Evolutionary conservation across 2,797 vertebrate genomes (phyloP).

Genomic region (Chrysocyon brachyurus): DNA sequence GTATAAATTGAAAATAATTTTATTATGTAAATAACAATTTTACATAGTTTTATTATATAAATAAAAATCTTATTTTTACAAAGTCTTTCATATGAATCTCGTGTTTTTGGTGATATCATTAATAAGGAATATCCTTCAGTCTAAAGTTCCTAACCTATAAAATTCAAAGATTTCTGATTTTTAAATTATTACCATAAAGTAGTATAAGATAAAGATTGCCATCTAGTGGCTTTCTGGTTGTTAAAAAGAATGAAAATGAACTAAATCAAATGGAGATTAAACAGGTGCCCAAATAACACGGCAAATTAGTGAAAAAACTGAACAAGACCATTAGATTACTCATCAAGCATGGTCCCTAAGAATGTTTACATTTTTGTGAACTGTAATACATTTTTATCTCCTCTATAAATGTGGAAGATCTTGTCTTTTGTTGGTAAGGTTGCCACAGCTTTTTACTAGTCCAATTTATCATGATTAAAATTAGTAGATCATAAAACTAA

Average conservation of each 20-base stretch:
- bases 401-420: background rate
- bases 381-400: background rate
- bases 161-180: constrained; percentile 57
- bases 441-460: background rate
- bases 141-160: background rate
- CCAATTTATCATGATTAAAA: constrained; percentile 25
- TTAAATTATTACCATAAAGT: background rate
- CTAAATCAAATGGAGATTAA: background rate
- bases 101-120: constrained; percentile 31
- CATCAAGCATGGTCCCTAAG: background rate
- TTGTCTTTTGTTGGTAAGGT: constrained; percentile 32
- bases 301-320: constrained; percentile 7
- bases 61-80: background rate
- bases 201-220: constrained; percentile 14
- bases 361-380: constrained; percentile 1
- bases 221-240: constrained; percentile 55
- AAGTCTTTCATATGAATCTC: background rate
- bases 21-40: background rate
- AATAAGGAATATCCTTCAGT: constrained; percentile 35
- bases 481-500: constrained; percentile 31
- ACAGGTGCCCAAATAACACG: background rate
- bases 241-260: constrained; percentile 40
- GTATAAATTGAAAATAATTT: constrained; percentile 71
- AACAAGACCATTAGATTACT: background rate
- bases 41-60: no score